Evolutionary conservation across 2,113 vertebrate species (phyloP), one percentile per base, ranked within the genome.

Genomic region (Cebidichthys violaceus): DNA sequence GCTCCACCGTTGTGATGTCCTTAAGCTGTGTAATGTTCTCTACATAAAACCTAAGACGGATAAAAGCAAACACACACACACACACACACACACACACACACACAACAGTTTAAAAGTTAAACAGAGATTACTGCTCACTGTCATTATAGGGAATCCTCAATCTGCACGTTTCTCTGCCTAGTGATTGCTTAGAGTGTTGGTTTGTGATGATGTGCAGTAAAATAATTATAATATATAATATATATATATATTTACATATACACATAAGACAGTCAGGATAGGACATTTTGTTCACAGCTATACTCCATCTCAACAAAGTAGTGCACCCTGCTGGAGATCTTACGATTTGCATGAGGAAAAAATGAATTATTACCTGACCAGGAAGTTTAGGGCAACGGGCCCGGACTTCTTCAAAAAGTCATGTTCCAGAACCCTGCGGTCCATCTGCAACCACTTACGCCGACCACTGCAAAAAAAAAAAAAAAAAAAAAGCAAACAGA

Each of bases 351-450:
- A 89, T 22, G 22, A 31, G 0, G 62, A n/a, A 39, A 45, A 73
- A 22, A 22, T 31, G 13, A 65, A 41, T 54, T 31, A 29, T 65
- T 95, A 99, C 98, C 98, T 98, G 94, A 99, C 98, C 84, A 98
- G 96, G 67, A 99, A 99, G 93, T 96, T 97, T 61, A 99, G 94
- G 75, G 97, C 95, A 78, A 99, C 95, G 0, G 97, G 96, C 86
- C 96, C 97, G 0, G 97, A 94, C 93, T 98, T 99, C 93, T 98
- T 99, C 1, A 97, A 97, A 90, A 99, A 99, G 94, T 99, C 98
- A 4, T 99, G 98, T 74, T 99, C 98, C 81, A 99, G 93, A 60
- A 99, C 98, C 89, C 98, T 96, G 31, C 98, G 97, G 85, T 99
- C 98, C 90, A 99, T 94, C 88, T 99, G 98, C 92, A 99, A 92